Percentiles rank a stretch among this genome's conserved stretches.
phyloP scores from a whole-genome alignment of 2,113 vertebrate genomes.

The Corythaixoides concolor region DNA sequence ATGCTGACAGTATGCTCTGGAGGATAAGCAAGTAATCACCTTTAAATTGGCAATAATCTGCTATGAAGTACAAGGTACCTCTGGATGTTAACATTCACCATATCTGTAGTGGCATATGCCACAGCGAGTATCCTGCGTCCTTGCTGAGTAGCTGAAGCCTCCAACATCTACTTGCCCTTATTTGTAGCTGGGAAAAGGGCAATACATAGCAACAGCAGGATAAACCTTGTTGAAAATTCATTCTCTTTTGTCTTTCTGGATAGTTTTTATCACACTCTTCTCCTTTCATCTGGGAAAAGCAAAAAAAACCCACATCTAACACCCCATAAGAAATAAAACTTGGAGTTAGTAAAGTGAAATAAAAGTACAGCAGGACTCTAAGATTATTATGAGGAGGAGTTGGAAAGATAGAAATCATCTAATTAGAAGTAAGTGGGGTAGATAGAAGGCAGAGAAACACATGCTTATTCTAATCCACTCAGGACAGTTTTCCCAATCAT shows the following conservation, averaged over 20 bases:
- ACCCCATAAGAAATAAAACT: not conserved
- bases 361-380: not conserved
- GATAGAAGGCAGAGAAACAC: not conserved
- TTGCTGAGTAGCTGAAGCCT: not conserved
- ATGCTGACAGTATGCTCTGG: not conserved
- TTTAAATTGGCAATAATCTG: not conserved
- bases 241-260: not conserved
- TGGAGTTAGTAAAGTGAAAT: not conserved
- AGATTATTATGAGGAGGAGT: not conserved
- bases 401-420: not conserved
- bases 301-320: not conserved
- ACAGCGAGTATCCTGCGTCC: fast-evolving
- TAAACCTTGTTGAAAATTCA: not conserved
- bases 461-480: not conserved
- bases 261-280: not conserved
- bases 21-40: not conserved
- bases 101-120: too few species aligned
- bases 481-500: not conserved
- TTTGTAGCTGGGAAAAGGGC: not conserved
- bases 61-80: not conserved
- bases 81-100: not conserved
- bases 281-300: not conserved
- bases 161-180: not conserved
- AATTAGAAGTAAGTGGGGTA: not conserved
- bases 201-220: fast-evolving